Conservation (phyloP, 53 echinoderm and acorn worm genomes). For the Zoroaster sp. region DNA sequence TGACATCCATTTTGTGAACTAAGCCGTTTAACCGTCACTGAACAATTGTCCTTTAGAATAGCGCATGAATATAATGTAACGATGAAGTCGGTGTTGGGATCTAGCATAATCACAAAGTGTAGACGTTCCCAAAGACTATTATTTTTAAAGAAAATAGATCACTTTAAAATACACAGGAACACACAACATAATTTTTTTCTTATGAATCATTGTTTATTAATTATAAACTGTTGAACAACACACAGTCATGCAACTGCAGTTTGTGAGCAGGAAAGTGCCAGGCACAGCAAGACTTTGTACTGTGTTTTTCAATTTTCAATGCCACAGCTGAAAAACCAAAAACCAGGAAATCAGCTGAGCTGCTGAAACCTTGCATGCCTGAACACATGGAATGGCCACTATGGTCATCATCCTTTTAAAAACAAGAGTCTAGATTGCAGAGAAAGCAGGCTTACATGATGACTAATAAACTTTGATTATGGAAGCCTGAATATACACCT, state of each 20-base stretch:
- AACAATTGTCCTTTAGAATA: not conserved
- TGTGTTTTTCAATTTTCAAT: not conserved
- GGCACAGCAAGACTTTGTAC: too few species aligned
- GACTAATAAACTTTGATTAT: not conserved
- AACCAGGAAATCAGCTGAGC: not conserved
- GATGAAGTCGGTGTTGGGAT: not conserved
- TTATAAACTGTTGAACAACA: not conserved
- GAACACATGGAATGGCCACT: not conserved
- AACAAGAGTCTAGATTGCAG: not conserved
- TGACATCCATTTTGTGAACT: not conserved
- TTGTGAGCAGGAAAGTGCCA: not conserved
- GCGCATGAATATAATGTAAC: not conserved
- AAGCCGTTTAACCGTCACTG: not conserved
- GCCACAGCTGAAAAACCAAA: not conserved
- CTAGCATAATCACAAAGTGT: not conserved
- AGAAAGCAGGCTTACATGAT: not conserved
- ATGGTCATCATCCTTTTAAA: not conserved
- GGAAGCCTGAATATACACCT: not conserved
- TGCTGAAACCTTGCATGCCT: not conserved
- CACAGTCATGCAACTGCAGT: not conserved
- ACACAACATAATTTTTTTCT: not conserved
- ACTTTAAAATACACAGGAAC: not conserved
- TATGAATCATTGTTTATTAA: not conserved
- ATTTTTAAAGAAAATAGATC: not conserved
- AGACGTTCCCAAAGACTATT: not conserved